Evolutionary conservation across 1,140 invertebrate species (phyloP).

Genomic region (Saccostrea glomerata): DNA sequence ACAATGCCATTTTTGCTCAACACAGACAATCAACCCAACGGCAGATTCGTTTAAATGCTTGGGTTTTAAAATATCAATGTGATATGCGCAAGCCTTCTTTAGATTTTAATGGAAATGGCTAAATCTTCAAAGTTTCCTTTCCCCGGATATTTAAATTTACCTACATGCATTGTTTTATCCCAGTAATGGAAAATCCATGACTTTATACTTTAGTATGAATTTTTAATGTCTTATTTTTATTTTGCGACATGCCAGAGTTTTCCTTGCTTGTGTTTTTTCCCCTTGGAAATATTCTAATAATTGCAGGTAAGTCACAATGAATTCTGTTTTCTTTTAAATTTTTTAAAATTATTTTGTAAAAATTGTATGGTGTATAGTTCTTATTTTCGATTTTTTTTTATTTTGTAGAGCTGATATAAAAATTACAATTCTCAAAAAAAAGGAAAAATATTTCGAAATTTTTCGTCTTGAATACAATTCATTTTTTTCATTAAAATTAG

Average conservation of each 20-base stretch:
- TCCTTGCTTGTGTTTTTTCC: neutral
- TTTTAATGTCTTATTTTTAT: neutral
- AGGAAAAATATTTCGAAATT: no score
- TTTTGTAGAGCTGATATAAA: no score
- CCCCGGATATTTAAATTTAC: neutral
- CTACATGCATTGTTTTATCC: neutral
- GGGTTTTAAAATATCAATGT: neutral
- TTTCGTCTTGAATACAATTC: neutral
- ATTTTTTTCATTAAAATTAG: neutral
- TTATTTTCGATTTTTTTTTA: no score
- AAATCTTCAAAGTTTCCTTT: neutral
- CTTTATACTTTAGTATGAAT: no score
- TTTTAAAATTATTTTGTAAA: no score
- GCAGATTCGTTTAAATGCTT: neutral
- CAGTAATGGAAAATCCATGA: neutral
- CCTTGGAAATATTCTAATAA: neutral
- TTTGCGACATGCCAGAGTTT: neutral
- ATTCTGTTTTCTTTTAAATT: neutral
- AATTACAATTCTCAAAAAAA: no score
- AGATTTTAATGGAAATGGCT: neutral
- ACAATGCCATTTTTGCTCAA: neutral
- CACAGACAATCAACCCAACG: neutral
- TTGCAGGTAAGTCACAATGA: neutral
- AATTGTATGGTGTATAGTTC: no score
- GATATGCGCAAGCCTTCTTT: constrained; percentile 24